Evolutionary conservation across 2,888 invertebrate species (phyloP).

Genomic region (Rhorus exstirpatorius): DNA sequence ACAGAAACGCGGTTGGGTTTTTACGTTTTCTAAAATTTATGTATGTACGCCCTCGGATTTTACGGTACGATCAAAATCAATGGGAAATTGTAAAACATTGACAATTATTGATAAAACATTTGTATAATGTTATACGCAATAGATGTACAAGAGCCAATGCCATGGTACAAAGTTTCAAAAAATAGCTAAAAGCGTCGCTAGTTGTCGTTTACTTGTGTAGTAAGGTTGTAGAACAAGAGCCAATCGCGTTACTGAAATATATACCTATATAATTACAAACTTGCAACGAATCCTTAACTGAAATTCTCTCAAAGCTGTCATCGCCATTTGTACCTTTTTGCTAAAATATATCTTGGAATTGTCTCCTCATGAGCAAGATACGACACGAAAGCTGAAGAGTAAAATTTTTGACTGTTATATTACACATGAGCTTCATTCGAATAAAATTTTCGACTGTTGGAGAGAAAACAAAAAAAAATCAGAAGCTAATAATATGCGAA

Average conservation of each 20-base stretch:
- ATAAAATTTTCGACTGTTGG: background rate
- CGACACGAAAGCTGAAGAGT: background rate
- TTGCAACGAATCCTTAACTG: conserved; percentile 45
- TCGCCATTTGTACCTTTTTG: conserved; percentile 77
- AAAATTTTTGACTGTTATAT: background rate
- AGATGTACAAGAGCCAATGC: background rate
- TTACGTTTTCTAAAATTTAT: background rate
- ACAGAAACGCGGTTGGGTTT: conserved; percentile 45
- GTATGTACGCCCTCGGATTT: background rate
- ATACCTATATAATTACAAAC: conserved; percentile 48
- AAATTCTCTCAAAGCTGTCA: conserved; percentile 65
- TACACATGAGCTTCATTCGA: background rate
- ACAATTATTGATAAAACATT: background rate
- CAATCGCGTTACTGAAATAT: conserved; percentile 65
- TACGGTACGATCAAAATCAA: background rate
- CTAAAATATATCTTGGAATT: conserved; percentile 64
- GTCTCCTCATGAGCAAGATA: background rate
- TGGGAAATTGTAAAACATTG: background rate
- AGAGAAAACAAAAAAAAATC: background rate
- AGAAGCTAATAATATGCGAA: background rate
- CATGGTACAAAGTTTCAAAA: background rate
- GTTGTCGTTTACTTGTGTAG: background rate
- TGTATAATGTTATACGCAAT: background rate
- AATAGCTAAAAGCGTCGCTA: background rate
- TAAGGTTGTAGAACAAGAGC: background rate